Evolutionary conservation across 2,797 vertebrate species (phyloP), one percentile per base, ranked within the genome.

Genomic region (Brachymystax lenok): DNA sequence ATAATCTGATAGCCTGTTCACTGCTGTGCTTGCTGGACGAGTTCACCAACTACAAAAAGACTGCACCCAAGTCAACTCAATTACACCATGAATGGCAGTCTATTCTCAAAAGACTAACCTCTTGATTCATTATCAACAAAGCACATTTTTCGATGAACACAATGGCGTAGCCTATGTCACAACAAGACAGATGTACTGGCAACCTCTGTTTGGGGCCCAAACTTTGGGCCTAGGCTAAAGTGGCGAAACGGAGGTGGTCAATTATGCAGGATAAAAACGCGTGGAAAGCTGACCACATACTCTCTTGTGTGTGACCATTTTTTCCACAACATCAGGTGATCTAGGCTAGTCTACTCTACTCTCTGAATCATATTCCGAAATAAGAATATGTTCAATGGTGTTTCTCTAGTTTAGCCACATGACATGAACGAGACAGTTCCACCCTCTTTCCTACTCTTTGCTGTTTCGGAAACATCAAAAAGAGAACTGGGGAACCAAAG

Each of bases 361-460:
- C 73, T 87, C 76, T 52, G 27, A 82, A 82, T 71, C 71, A 79
- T 80, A 79, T 80, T 35, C 66, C 16, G 6, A 33, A 67, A 35
- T 67, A 67, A 19, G 14, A 1, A 67, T 3, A 67, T 16, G 14
- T 30, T 28, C 27, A 4, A 16, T 24, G 21, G 10, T 30, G 33
- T 30, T 30, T 67, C 14, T 30, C 14, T 14, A 67, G 13, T 28
- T 67, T 30, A 17, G 27, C 14, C 28, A 66, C 12, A 30, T 13
- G 10, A 30, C 24, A 28, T 28, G 14, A 28, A 66, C 63, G 16
- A 27, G 63, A 30, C 14, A 74, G 51, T 69, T 86, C 80, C 78
- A 78, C 85, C 83, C 82, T 80, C 86, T 76, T 87, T 90, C 89
- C 86, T 83, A 83, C 80, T 13, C 54, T 56, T 16, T 16, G 64